A percentile compares a stretch with the other conserved stretches of the same genome.
phyloP scores from a whole-genome alignment of 2,888 invertebrate genomes.

The Dryobota labecula region DNA sequence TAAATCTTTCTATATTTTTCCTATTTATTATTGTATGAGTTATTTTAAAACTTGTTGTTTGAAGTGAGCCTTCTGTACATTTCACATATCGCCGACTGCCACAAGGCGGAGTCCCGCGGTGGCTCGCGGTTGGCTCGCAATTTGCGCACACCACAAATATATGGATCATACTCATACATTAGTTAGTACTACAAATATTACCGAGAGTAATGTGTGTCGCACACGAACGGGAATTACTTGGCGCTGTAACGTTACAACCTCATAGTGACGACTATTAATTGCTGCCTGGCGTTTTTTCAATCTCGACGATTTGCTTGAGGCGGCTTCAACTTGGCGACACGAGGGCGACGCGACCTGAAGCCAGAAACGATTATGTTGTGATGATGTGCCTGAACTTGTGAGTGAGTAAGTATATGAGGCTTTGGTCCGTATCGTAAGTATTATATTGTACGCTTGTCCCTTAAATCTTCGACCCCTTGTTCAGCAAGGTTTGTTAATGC shows the following conservation, averaged over 20 bases:
- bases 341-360: constrained; percentile 49
- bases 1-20: neutral
- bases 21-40: neutral
- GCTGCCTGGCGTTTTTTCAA: constrained; percentile 65
- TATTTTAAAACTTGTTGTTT: neutral
- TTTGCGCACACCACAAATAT: constrained; percentile 50
- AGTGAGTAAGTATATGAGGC: neutral
- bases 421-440: constrained; percentile 12
- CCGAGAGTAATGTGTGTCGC: constrained; percentile 61
- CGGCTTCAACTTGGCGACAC: constrained; percentile 52
- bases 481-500: neutral
- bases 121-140: constrained; percentile 22
- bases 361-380: too few species aligned
- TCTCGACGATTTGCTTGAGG: constrained; percentile 47
- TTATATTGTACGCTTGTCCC: neutral
- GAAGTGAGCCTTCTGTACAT: constrained; percentile 4
- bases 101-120: constrained; percentile 25
- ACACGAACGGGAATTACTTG: constrained; percentile 67
- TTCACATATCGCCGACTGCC: neutral
- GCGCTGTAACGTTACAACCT: constrained; percentile 52
- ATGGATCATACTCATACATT: constrained; percentile 60
- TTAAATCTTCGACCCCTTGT: neutral
- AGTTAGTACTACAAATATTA: constrained; percentile 60
- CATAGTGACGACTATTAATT: constrained; percentile 65
- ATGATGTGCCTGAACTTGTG: neutral